Percentiles rank a stretch among this genome's conserved stretches.
These are phyloP conservation scores for Coenobita brevimanus DNA, from an alignment of 1,140 invertebrate species.

Conservation along the genomic window DNA sequence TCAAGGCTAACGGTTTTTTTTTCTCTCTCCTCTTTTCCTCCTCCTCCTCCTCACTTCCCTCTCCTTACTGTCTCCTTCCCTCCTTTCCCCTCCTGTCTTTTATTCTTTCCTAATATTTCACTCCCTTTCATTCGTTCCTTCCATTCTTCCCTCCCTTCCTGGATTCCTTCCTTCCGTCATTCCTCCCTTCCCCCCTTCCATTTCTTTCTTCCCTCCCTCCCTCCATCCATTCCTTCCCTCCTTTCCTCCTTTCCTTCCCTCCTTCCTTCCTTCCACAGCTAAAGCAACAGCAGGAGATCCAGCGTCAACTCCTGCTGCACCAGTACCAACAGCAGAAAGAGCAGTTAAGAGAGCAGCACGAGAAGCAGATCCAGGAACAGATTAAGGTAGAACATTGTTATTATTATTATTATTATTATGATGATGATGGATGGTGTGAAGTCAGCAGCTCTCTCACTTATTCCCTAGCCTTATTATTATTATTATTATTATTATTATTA, in stretches of 20 bases:
- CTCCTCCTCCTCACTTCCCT: too few relatives aligned
- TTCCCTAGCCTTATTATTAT: too few relatives aligned
- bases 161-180: not conserved
- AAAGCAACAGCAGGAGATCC: constrained; percentile 92
- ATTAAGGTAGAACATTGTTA: constrained; percentile 81
- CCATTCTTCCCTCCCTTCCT: not conserved
- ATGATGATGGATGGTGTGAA: too few relatives aligned
- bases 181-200: too few relatives aligned
- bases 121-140: too few relatives aligned
- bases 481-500: too few relatives aligned
- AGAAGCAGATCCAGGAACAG: constrained; percentile 90
- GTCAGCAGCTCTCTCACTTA: too few relatives aligned
- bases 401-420: too few relatives aligned
- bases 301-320: constrained; percentile 90
- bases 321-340: constrained; percentile 91
- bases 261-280: constrained; percentile 74
- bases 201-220: not conserved
- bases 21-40: too few relatives aligned
- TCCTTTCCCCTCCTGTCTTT: not conserved
- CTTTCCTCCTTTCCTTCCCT: not conserved
- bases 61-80: not conserved
- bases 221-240: not conserved
- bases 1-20: too few relatives aligned
- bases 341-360: constrained; percentile 89
- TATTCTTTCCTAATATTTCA: too few relatives aligned